Evolutionary conservation across 1,140 invertebrate genomes (phyloP).

Genomic region (Brachionus angularis): DNA sequence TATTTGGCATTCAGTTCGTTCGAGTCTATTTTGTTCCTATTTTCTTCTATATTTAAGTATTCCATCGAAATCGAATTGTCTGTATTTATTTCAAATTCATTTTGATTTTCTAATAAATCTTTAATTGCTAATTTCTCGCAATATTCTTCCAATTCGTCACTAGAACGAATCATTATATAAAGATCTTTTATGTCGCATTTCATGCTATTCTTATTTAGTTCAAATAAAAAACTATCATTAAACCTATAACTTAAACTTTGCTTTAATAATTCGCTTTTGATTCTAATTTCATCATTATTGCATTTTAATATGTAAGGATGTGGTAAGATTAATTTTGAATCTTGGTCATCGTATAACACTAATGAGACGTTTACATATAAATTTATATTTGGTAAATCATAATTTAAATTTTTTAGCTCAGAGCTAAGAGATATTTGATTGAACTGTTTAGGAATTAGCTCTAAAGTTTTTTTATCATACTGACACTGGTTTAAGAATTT

Average conservation of each 20-base stretch:
- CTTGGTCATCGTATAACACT: not conserved
- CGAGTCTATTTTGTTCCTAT: too few species aligned
- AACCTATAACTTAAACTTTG: too few species aligned
- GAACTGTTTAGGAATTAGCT: too few species aligned
- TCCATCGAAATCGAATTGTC: not conserved
- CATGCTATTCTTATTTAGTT: not conserved
- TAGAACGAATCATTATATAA: not conserved
- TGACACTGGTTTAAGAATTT: conserved; percentile 4
- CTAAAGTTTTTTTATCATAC: too few species aligned
- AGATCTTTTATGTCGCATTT: not conserved
- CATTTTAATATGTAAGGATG: too few species aligned
- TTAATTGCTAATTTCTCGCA: not conserved
- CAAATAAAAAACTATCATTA: not conserved
- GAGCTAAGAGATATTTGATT: too few species aligned
- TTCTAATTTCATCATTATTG: not conserved
- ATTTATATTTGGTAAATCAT: too few species aligned
- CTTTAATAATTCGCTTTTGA: not conserved
- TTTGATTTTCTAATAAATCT: not conserved
- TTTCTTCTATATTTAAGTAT: too few species aligned
- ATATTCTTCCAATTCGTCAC: not conserved
- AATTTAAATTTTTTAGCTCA: too few species aligned
- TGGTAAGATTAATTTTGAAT: not conserved
- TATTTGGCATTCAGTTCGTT: too few species aligned
- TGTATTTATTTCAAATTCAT: not conserved
- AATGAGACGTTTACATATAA: too few species aligned